A percentile compares a stretch with the other conserved stretches of the same genome.
phyloP scores from a whole-genome alignment of 2,797 vertebrate genomes.

The Catamblyrhynchus diadema region DNA sequence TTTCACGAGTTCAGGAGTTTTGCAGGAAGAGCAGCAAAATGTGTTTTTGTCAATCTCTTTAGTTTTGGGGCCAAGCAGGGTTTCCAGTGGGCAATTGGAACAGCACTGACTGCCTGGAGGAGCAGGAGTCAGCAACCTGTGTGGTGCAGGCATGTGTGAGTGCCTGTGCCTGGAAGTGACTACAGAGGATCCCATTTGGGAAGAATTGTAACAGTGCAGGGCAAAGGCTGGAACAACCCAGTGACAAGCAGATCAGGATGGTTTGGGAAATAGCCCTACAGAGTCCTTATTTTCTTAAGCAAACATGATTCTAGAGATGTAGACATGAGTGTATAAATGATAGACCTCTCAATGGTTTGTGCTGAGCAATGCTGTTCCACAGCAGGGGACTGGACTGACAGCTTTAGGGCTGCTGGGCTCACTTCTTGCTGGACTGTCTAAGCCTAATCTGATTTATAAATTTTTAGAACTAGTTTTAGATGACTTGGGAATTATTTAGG shows the following conservation, averaged over 20 bases:
- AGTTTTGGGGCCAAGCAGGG: background rate
- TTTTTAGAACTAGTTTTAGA: background rate
- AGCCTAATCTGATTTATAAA: background rate
- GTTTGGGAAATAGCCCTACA: background rate
- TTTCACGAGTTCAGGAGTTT: constrained; percentile 44
- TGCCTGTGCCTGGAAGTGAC: background rate
- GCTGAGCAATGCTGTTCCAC: background rate
- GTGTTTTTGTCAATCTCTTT: constrained; percentile 25
- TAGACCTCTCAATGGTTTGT: background rate
- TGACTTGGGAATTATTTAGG: background rate
- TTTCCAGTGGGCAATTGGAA: constrained; percentile 13
- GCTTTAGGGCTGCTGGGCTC: background rate
- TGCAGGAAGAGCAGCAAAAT: constrained; percentile 21
- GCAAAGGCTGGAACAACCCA: background rate
- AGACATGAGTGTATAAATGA: background rate
- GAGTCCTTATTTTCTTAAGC: background rate
- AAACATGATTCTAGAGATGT: background rate
- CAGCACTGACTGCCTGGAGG: background rate
- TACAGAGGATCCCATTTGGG: background rate
- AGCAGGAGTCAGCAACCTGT: background rate
- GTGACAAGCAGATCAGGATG: background rate
- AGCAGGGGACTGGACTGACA: background rate
- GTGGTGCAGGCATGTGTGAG: background rate
- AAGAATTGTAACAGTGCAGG: background rate
- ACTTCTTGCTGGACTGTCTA: background rate